Evolutionary conservation across 1,140 invertebrate genomes (phyloP), one percentile per base, ranked within the genome.

Genomic region (Kradibia gibbosae): DNA sequence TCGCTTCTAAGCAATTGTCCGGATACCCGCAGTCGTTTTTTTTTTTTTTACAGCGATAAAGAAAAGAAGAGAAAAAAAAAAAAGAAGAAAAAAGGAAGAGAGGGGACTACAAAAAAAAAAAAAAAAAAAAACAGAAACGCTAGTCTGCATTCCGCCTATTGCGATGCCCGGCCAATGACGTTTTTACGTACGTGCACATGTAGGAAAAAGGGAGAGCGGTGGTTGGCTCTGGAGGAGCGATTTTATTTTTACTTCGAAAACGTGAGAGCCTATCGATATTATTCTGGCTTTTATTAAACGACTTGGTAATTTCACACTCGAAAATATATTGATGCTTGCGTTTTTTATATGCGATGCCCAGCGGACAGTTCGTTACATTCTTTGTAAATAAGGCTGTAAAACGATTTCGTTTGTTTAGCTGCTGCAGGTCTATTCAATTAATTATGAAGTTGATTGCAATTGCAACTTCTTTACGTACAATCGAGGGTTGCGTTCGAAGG

Each of bases 1-100:
- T 78, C 45, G 62, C 48, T 45, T 67, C 78, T 20, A 45, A 74
- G 74, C 78, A 80, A 80, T 80, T 73, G 70, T 80, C 70, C 78
- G 70, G 70, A 80, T 80, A 80, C 78, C 78, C 78, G 78, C 78
- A 74, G 55, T 73, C 60, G 25, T 78, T 65, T 42, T n/a, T n/a
- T n/a, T n/a, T n/a, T n/a, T n/a, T n/a, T 79, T 79, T 34, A 7
- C 48, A 57, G 65, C 39, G 78, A 79, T 79, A 79, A 79, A 60
- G 78, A 45, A 79, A 79, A 73, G 70, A 42, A 71, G 31, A n/a
- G n/a, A n/a, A n/a, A n/a, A n/a, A n/a, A n/a, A n/a, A n/a, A n/a
- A n/a, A n/a, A n/a, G n/a, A n/a, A n/a, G n/a, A n/a, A n/a, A n/a
- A n/a, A n/a, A n/a, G n/a, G n/a, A n/a, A n/a, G n/a, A n/a, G n/a